phyloP scores from a whole-genome alignment of 2,113 vertebrate genomes.

The Morone chrysops region DNA sequence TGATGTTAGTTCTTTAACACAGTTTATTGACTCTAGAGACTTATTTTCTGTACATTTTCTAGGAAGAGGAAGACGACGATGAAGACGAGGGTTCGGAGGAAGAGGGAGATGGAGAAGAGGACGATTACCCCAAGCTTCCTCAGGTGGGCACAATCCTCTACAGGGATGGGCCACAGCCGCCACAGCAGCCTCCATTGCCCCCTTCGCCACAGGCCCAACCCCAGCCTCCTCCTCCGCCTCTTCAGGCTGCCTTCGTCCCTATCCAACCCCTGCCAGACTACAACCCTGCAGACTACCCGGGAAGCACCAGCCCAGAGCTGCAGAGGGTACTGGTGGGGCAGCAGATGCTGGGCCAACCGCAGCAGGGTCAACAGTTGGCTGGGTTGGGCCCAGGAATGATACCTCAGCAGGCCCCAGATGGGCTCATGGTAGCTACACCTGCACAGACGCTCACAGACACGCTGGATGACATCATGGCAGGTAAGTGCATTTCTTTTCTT shows the following conservation, averaged over 20 bases:
- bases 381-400: conserved; percentile 94
- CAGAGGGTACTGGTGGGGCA: conserved; percentile 95
- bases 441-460: conserved; percentile 95
- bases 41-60: conserved; percentile 23
- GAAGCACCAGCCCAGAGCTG: conserved; percentile 92
- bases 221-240: conserved; percentile 80
- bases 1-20: not conserved
- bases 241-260: conserved; percentile 90
- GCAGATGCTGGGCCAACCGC: conserved; percentile 81
- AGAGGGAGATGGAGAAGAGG: conserved; percentile 89
- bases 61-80: conserved; percentile 85
- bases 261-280: conserved; percentile 95
- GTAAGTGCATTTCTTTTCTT: conserved; percentile 81
- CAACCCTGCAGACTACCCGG: conserved; percentile 91
- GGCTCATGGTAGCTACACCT: conserved; percentile 82
- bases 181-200: conserved; percentile 78
- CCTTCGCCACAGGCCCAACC: conserved; percentile 83
- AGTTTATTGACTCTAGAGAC: not conserved
- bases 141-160: conserved; percentile 92
- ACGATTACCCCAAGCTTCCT: conserved; percentile 92
- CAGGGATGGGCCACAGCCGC: conserved; percentile 86
- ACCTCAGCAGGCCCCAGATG: conserved; percentile 88
- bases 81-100: conserved; percentile 91
- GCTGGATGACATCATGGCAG: conserved; percentile 99
- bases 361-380: conserved; percentile 83